Base-by-base conservation (phyloP, 2,888 invertebrate genomes). In the Ellobium chinense region DNA sequence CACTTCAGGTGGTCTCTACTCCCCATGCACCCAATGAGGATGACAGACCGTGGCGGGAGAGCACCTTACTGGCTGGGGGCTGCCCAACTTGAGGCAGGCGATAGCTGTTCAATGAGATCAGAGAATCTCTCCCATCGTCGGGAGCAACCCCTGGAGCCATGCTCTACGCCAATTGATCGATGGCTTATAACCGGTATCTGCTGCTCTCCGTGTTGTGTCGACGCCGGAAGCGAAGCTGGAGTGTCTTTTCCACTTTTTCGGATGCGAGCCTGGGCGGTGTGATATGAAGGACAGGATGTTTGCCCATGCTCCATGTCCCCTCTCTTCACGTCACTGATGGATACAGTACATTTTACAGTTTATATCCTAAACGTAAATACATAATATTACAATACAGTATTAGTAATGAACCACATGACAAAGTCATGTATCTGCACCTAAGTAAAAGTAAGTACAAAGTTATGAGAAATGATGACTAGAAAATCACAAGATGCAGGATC, bases 11-110 rank as follows among this genome's bases (percentile, higher is more conserved):
- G n/a, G n/a, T 21, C 9, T n/a, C 60, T 60, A 60, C 7, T 21
- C 60, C 27, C 60, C 60, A 60, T 27, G 60, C 60, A 27, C 9
- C 60, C 60, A 60, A 27, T 65, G 65, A 65, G 27, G 65, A 18
- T 27, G 12, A 31, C 65, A 31, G 65, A 27, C 34, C n/a, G 65
- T 31, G 34, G 65, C 60, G 60, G 60, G 60, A 27, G 12, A 60
- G 60, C 60, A 60, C 60, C 60, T 60, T 24, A 7, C 27, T 65
- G 65, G 34, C 65, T 31, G 65, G 34, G 62, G 34, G 65, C 65
- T 65, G 65, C 65, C 65, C 65, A 34, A n/a, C 65, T 65, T 65
- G 65, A 65, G 65, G 65, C 65, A 31, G 65, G 29, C 65, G 65
- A 27, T 65, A 27, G 65, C 29, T 65, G 65, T 65, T 31, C 65